Evolutionary conservation across 2,888 invertebrate genomes (phyloP).

Genomic region (Andrena bicolor): DNA sequence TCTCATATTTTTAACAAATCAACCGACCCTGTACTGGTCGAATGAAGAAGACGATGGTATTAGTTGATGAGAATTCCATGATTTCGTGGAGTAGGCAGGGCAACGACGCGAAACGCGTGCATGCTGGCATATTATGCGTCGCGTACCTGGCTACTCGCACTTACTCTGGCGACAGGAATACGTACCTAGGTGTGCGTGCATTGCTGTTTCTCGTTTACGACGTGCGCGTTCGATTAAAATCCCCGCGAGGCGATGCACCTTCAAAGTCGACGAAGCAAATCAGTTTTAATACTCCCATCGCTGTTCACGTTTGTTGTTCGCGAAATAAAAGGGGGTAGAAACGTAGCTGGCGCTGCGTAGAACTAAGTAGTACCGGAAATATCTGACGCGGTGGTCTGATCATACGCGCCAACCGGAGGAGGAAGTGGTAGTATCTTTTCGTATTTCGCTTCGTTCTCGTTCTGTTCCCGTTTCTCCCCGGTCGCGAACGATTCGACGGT

Average conservation of each 20-base stretch:
- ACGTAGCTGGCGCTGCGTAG: constrained; percentile 23
- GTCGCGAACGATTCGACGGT: constrained; percentile 26
- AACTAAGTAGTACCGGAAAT: no score
- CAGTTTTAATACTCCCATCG: no score
- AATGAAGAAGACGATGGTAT: background rate
- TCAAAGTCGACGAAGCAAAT: no score
- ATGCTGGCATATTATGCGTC: constrained; percentile 5
- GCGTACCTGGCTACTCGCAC: background rate
- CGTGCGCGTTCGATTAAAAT: no score
- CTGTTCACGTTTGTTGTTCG: background rate
- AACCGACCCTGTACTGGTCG: background rate
- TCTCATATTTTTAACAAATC: background rate
- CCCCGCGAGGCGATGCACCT: no score
- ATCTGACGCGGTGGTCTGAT: constrained; percentile 25
- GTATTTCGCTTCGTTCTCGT: constrained; percentile 77
- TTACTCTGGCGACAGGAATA: no score
- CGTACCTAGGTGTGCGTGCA: no score
- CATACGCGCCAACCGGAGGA: constrained; percentile 55
- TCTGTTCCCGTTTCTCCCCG: constrained; percentile 66
- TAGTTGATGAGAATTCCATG: background rate
- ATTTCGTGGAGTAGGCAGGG: background rate
- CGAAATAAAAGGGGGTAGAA: background rate
- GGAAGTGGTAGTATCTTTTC: constrained; percentile 74
- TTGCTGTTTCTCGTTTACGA: no score
- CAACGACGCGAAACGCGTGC: constrained; percentile 17